These are phyloP conservation scores for Hanleya hanleyi DNA, from an alignment of 2,888 invertebrate species.

Conservation along the genomic window DNA sequence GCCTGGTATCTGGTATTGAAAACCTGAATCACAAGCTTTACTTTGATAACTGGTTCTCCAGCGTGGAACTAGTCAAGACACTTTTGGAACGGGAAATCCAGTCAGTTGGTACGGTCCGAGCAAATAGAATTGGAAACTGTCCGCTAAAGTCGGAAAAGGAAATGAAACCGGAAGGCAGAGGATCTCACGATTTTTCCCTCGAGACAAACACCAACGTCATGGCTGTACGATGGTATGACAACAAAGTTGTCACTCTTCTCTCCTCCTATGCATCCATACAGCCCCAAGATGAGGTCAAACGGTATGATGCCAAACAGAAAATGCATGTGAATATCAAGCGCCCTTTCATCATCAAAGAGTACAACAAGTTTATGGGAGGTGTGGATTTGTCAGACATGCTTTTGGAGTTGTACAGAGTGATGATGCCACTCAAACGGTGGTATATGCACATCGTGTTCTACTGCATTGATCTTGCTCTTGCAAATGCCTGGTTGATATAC, in stretches of 20 bases:
- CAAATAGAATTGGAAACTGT: conserved; percentile 8
- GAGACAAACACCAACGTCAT: conserved; percentile 13
- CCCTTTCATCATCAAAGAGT: conserved; percentile 14
- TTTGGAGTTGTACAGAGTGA: conserved; percentile 11
- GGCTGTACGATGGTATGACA: conserved; percentile 27
- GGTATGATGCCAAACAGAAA: not conserved
- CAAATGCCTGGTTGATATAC: conserved; percentile 19
- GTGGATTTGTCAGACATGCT: conserved; percentile 17
- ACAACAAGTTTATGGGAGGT: conserved; percentile 20
- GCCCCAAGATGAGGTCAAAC: not conserved
- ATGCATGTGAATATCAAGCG: conserved; percentile 9
- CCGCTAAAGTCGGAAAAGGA: conserved; percentile 7
- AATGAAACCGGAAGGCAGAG: conserved; percentile 21
- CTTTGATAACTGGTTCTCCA: conserved; percentile 16
- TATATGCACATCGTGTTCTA: conserved; percentile 9
- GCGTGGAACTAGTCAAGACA: not conserved
- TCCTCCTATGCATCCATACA: conserved; percentile 8
- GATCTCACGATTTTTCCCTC: conserved; percentile 8
- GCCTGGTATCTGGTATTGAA: not conserved
- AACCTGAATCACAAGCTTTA: conserved; percentile 14
- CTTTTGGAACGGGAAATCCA: not conserved
- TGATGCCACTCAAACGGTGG: not conserved
- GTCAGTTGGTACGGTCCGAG: not conserved
- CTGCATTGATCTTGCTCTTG: conserved; percentile 13
- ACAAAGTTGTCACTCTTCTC: conserved; percentile 15